Evolutionary conservation across 2,888 invertebrate genomes (phyloP), one percentile per base, ranked within the genome.

Genomic region (Aquatica leii): DNA sequence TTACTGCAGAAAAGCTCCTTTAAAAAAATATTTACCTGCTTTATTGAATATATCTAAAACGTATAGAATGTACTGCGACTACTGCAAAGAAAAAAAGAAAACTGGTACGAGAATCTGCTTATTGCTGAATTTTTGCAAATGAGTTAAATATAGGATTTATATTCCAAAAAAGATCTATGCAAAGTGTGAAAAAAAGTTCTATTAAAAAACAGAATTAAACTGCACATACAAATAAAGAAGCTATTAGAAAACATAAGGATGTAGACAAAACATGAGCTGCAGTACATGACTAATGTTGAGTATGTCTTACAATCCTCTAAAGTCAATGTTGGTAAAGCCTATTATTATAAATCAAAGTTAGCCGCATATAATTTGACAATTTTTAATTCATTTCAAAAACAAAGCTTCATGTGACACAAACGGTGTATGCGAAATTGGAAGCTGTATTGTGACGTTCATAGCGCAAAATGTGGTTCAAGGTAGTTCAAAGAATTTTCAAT

Each of bases 291-390:
- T 43, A 14, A 43, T 17, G 8, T 43, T 43, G 1, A 17, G 12
- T 11, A 48, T 6, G 21, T 48, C 2, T 48, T 48, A 20, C 48
- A 48, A n/a, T 48, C 20, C 20, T 11, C 48, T 1, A 48, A 48
- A 21, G 17, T 46, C 8, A 12, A 46, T 3, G 48, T 48, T 48
- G 48, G 48, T 9, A 18, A 48, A 20, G 48, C 48, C n/a, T 48
- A 48, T 21, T 48, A 48, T 5, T 20, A 48, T n/a, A n/a, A n/a
- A n/a, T n/a, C n/a, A n/a, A n/a, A n/a, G n/a, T n/a, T n/a, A n/a
- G n/a, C n/a, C n/a, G 17, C n/a, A 48, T 48, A 48, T 48, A 48
- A 20, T 48, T 20, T 48, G n/a, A 43, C 17, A 43, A 43, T 43
- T 43, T 43, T 15, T 43, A 4, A 43, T 40, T 40, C 9, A 31